These are phyloP conservation scores for Clarias platycephalus DNA, from an alignment of 2,797 vertebrate species.

Conservation along the genomic window DNA sequence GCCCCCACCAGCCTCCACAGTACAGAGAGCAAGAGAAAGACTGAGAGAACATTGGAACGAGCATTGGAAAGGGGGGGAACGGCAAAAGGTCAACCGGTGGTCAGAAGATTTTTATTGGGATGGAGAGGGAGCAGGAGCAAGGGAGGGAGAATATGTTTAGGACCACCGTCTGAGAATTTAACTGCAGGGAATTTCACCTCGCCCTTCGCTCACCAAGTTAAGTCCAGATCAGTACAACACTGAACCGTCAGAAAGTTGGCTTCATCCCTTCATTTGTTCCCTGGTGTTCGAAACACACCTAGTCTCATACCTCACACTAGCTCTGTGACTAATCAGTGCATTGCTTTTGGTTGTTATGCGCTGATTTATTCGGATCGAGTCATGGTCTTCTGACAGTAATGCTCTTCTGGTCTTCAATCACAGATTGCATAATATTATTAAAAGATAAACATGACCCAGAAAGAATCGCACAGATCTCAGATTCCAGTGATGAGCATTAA, in stretches of 20 bases:
- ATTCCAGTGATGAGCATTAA: slow-evolving; percentile 33
- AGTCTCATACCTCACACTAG: neutral
- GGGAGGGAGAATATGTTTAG: slow-evolving; percentile 73
- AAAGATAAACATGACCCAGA: slow-evolving; percentile 20
- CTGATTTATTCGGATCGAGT: slow-evolving; percentile 13
- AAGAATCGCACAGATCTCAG: slow-evolving; percentile 32
- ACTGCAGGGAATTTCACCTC: slow-evolving; percentile 73
- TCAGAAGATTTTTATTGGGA: slow-evolving; percentile 81
- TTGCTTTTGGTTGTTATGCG: neutral
- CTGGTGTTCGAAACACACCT: slow-evolving; percentile 4
- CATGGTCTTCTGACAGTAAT: neutral
- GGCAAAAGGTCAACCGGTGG: slow-evolving; percentile 79
- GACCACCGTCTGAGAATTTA: slow-evolving; percentile 84
- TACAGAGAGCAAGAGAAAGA: slow-evolving; percentile 51
- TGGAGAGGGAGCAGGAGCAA: slow-evolving; percentile 67
- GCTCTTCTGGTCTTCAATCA: slow-evolving; percentile 22
- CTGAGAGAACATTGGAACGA: slow-evolving; percentile 50
- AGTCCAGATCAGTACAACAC: slow-evolving; percentile 42
- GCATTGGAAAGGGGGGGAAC: slow-evolving; percentile 59
- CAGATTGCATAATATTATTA: neutral
- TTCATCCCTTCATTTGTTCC: neutral
- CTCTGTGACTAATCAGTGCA: neutral
- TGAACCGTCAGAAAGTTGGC: neutral
- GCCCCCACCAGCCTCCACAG: slow-evolving; percentile 67
- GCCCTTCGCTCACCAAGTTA: slow-evolving; percentile 63